phyloP scores from a whole-genome alignment of 2,113 vertebrate genomes.

The Anas platyrhynchos region DNA sequence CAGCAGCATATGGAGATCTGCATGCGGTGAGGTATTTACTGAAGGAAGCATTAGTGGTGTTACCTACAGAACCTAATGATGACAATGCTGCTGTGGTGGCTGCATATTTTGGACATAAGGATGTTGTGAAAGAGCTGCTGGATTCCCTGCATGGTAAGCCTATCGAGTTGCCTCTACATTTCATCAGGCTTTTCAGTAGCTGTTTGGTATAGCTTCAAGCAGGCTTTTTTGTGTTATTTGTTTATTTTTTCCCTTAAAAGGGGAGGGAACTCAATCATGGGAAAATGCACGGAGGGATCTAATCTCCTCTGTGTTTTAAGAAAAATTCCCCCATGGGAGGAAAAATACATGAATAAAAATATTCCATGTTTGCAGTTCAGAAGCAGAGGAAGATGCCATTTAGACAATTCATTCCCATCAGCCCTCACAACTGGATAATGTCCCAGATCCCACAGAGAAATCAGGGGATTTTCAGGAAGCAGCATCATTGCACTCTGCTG shows the following conservation, averaged over 20 bases:
- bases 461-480: not conserved
- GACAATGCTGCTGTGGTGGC: constrained; percentile 89
- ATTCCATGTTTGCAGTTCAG: not conserved
- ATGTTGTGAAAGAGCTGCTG: constrained; percentile 84
- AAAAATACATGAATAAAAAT: not conserved
- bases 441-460: not conserved
- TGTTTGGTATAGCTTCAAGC: not conserved
- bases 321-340: not conserved
- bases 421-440: not conserved
- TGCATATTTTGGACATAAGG: constrained; percentile 82
- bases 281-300: not conserved
- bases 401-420: not conserved
- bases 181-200: not conserved
- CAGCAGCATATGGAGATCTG: constrained; percentile 84
- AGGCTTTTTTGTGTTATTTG: not conserved
- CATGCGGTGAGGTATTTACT: constrained; percentile 86
- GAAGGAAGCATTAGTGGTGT: constrained; percentile 74
- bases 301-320: not conserved
- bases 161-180: not conserved
- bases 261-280: not conserved
- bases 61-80: constrained; percentile 83
- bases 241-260: not conserved
- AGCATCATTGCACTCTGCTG: not conserved
- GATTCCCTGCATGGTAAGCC: constrained; percentile 84
- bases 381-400: constrained; percentile 11